These are phyloP conservation scores for Conops quadrifasciatus DNA, from an alignment of 2,888 invertebrate genomes.

Conservation along the genomic window DNA sequence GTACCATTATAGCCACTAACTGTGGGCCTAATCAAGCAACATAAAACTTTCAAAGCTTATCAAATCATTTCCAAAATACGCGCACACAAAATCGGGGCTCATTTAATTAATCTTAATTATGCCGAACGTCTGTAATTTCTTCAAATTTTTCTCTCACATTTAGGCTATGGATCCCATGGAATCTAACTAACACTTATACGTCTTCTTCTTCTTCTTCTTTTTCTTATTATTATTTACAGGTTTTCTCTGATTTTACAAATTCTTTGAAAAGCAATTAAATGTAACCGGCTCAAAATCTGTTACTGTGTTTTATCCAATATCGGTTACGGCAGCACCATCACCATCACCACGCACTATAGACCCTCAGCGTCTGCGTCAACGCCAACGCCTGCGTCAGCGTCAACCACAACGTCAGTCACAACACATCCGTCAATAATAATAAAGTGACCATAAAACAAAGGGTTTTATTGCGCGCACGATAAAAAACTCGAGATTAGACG, in stretches of 20 bases:
- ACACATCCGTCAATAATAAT: constrained; percentile 9
- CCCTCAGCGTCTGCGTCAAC: not conserved
- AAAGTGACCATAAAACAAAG: constrained; percentile 29
- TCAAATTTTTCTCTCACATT: not conserved
- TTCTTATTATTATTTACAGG: constrained; percentile 20
- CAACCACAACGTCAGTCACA: not conserved
- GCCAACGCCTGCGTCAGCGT: not conserved
- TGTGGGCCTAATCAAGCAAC: too few species aligned
- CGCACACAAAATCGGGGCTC: too few species aligned
- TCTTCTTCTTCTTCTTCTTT: constrained; percentile 8
- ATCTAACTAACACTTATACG: not conserved
- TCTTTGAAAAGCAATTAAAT: constrained; percentile 30
- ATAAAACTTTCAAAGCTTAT: too few species aligned
- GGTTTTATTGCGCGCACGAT: constrained; percentile 40
- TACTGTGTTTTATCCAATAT: constrained; percentile 8
- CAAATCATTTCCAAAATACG: too few species aligned
- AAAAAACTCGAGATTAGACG: constrained; percentile 40
- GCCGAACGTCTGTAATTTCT: too few species aligned
- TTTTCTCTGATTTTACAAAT: constrained; percentile 21
- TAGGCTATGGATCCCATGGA: not conserved
- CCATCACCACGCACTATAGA: not conserved
- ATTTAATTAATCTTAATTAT: too few species aligned
- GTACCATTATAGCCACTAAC: too few species aligned
- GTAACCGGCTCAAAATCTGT: constrained; percentile 27
- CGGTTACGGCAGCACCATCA: constrained; percentile 6